Percentiles rank a stretch among this genome's conserved stretches.
Evolutionary conservation across 2,797 vertebrate species (phyloP).

Genomic region (Tinamus major): DNA sequence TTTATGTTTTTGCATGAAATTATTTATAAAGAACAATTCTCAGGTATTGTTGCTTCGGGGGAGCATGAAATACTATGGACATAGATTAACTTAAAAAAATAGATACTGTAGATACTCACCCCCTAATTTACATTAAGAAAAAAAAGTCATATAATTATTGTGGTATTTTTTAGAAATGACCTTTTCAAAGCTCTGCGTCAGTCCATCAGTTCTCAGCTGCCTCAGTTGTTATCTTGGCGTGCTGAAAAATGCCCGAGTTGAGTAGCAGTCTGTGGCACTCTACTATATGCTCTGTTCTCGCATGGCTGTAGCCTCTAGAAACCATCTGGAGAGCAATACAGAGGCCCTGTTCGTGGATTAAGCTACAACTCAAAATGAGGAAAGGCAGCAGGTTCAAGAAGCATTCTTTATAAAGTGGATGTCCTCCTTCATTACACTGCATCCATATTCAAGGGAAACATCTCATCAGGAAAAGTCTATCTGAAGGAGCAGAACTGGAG

Average conservation of each 20-base stretch:
- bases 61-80: background rate
- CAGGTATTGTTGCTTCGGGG: background rate
- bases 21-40: background rate
- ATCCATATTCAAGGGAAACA: slow-evolving; percentile 22
- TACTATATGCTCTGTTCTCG: background rate
- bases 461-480: slow-evolving; percentile 39
- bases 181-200: background rate
- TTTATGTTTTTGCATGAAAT: background rate
- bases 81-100: background rate
- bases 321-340: background rate
- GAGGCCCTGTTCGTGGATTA: background rate
- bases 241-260: background rate
- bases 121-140: background rate
- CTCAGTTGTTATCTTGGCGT: background rate
- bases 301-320: background rate
- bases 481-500: background rate
- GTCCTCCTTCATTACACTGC: slow-evolving; percentile 15
- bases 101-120: background rate
- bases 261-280: background rate
- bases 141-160: background rate
- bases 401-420: slow-evolving; percentile 7
- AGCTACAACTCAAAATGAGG: background rate
- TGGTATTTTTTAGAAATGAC: background rate
- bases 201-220: background rate
- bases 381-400: background rate